These are phyloP conservation scores for Chrysoperla carnea DNA, from an alignment of 1,140 invertebrate genomes.

Conservation along the genomic window DNA sequence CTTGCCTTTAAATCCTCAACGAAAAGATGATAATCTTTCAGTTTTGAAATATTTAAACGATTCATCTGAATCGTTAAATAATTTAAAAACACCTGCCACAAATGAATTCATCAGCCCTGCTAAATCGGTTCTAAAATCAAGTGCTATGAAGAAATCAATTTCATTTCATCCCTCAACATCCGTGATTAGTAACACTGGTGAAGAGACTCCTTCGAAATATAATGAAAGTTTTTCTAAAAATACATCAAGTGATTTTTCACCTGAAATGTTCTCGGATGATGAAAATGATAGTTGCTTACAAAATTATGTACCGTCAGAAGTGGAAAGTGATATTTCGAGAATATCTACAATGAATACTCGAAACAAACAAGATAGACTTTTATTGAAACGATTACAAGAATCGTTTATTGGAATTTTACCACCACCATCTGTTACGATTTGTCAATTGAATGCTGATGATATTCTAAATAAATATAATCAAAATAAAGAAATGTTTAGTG, in stretches of 20 bases:
- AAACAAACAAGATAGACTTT: slow-evolving; percentile 14
- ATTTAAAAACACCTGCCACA: too few species aligned
- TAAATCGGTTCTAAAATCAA: too few species aligned
- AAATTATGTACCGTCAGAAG: neutral
- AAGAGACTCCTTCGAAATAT: too few species aligned
- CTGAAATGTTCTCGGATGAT: slow-evolving; percentile 34
- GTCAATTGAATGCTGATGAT: slow-evolving; percentile 37
- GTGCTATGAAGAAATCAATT: too few species aligned
- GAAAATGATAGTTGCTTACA: slow-evolving; percentile 17
- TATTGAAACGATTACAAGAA: slow-evolving; percentile 22
- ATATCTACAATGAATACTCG: slow-evolving; percentile 7
- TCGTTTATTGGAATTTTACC: slow-evolving; percentile 37
- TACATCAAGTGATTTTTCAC: slow-evolving; percentile 16
- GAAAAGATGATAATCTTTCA: too few species aligned
- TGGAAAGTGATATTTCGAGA: neutral
- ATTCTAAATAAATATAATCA: slow-evolving; percentile 25
- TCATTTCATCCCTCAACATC: too few species aligned
- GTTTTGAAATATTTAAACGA: too few species aligned
- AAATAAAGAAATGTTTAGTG: slow-evolving; percentile 14
- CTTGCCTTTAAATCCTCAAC: too few species aligned
- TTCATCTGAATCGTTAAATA: too few species aligned
- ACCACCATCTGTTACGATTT: slow-evolving; percentile 42
- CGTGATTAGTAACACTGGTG: too few species aligned
- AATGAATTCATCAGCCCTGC: too few species aligned
- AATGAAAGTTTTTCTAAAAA: too few species aligned